These are phyloP conservation scores for Biston betularia DNA, from an alignment of 2,888 invertebrate genomes.

Conservation along the genomic window DNA sequence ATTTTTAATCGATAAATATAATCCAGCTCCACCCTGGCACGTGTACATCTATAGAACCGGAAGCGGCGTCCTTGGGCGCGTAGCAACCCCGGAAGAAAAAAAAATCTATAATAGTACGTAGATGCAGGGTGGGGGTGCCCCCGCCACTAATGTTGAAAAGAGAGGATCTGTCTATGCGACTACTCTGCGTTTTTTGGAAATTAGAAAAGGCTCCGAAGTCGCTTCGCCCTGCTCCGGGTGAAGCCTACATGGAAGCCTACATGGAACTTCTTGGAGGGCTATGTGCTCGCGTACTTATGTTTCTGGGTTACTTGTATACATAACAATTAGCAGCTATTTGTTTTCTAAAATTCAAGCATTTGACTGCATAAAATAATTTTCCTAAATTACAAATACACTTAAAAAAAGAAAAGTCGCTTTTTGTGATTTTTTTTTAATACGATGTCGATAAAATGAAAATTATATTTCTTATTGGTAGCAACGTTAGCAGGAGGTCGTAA, in stretches of 20 bases:
- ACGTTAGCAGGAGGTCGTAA: too few relatives aligned
- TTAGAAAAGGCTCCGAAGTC: slow-evolving; percentile 29
- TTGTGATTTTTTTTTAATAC: too few relatives aligned
- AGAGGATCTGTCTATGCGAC: slow-evolving; percentile 40
- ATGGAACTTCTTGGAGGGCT: too few relatives aligned
- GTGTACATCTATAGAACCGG: slow-evolving; percentile 68
- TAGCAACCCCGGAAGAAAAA: slow-evolving; percentile 72
- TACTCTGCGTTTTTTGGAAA: slow-evolving; percentile 42
- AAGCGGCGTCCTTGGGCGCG: slow-evolving; percentile 74
- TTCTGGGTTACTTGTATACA: too few relatives aligned
- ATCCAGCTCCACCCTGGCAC: slow-evolving; percentile 56
- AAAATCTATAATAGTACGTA: slow-evolving; percentile 76
- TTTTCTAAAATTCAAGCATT: too few relatives aligned
- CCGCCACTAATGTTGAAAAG: slow-evolving; percentile 39
- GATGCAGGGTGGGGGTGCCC: slow-evolving; percentile 63
- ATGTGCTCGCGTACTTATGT: too few relatives aligned
- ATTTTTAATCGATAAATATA: slow-evolving; percentile 57
- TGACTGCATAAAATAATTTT: too few relatives aligned
- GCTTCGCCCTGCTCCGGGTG: slow-evolving; percentile 1
- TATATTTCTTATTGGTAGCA: too few relatives aligned
- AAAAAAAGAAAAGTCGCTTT: too few relatives aligned
- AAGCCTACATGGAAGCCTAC: neutral
- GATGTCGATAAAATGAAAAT: too few relatives aligned
- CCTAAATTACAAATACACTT: too few relatives aligned
- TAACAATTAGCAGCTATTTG: too few relatives aligned